Base-by-base conservation (phyloP, 2,888 invertebrate genomes). In the Euproctis similis region DNA sequence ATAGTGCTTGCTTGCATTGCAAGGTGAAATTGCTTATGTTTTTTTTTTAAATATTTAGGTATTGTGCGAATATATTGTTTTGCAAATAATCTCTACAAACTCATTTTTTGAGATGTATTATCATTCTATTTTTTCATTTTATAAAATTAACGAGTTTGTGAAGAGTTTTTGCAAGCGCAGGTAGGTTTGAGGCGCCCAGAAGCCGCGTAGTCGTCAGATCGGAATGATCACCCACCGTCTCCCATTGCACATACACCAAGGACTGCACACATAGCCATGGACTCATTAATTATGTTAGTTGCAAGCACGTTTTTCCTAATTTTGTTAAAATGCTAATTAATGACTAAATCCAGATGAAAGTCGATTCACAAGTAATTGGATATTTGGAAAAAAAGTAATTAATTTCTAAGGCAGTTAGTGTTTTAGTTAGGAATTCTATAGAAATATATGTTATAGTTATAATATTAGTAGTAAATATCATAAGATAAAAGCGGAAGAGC, bases 181-280 rank as follows among this genome's bases (percentile, higher is more conserved):
- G 62, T 73, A 73, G 67, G 68, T 65, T 57, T 59, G 46, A 63
- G 71, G 64, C 68, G 65, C 77, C 76, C 75, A 68, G 65, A 75
- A 72, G 72, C 78, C 61, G 53, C 59, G 45, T 49, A 42, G 45
- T 59, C 43, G 35, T 53, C 44, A 44, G 28, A 33, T 50, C 49
- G 39, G 39, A 43, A 44, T 42, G 50, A 58, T 62, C 64, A 47
- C 60, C 60, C 64, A 74, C 76, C 72, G 68, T 64, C 66, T 53
- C 59, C 69, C 74, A 64, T 66, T 68, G 60, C 66, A 39, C 38
- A 33, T 39, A 41, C 57, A 48, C 57, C 50, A 53, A 61, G 51
- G 62, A 28, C 42, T 31, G 18, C 3, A 12, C 11, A 24, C 12
- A 26, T 17, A 20, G 29, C 32, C 10, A 12, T 14, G 12, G 23